Percentiles rank a stretch among this genome's conserved stretches.
Conservation (phyloP, 2,113 vertebrate species). For the Malaclemys terrapin region DNA sequence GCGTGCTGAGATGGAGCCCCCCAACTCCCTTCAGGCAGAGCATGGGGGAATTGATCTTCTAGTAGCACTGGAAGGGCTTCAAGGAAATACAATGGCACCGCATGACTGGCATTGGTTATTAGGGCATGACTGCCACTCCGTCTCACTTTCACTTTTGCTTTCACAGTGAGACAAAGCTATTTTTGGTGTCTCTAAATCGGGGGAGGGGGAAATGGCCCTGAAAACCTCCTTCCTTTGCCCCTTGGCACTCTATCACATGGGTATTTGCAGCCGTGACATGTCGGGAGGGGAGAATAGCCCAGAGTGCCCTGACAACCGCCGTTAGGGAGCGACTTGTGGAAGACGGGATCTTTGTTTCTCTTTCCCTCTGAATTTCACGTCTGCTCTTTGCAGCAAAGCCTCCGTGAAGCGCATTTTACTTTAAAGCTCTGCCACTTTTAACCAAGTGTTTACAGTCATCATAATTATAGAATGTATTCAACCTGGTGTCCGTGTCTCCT, state of each 20-base stretch:
- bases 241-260: neutral
- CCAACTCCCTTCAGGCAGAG: neutral
- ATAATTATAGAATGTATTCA: constrained; percentile 43
- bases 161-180: neutral
- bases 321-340: neutral
- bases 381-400: neutral
- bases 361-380: neutral
- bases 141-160: neutral
- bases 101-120: neutral
- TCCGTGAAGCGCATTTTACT: neutral
- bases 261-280: neutral
- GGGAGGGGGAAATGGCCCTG: neutral
- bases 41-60: neutral
- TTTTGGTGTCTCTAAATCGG: neutral
- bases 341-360: neutral
- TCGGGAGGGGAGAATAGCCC: neutral
- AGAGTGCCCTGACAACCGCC: neutral
- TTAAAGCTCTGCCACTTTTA: constrained; percentile 19
- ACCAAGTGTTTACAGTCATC: neutral
- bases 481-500: constrained; percentile 3
- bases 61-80: neutral
- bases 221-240: neutral
- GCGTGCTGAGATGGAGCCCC: neutral
- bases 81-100: neutral
- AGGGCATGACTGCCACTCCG: neutral